Evolutionary conservation across 2,113 vertebrate species (phyloP), one percentile per base, ranked within the genome.

Genomic region (Rhineura floridana): DNA sequence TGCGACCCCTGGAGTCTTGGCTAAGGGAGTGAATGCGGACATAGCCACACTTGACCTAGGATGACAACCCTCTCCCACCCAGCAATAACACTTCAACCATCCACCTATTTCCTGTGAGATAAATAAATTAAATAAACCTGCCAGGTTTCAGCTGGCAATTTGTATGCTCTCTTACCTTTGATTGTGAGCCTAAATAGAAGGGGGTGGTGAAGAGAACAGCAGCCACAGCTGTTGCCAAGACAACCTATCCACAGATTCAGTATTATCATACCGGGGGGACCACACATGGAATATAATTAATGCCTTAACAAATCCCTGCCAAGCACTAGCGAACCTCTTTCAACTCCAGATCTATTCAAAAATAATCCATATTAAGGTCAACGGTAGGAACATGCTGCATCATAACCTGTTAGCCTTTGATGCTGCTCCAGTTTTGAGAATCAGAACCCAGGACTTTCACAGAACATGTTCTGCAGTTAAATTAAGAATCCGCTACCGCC

Each of bases 41-140:
- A n/a, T n/a, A n/a, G n/a, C n/a, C n/a, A n/a, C n/a, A n/a, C n/a
- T n/a, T n/a, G n/a, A n/a, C n/a, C n/a, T n/a, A n/a, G n/a, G n/a
- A n/a, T n/a, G n/a, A n/a, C n/a, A n/a, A n/a, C 33, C 28, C 85
- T 76, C 44, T n/a, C 48, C 5, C 62, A 23, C 46, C 59, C 6
- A 62, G 42, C 44, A 15, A 72, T 36, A 87, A 86, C n/a, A 82
- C 52, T 6, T 86, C 75, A 82, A 25, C 5, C 11, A 10, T 52
- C n/a, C 21, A 25, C 44, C 39, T n/a, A 33, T n/a, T 87, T 87
- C 67, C 69, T 44, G 50, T 19, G 7, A 63, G 50, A 73, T 62
- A 73, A 87, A 81, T 87, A 81, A 73, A 73, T 70, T 67, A 55
- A 88, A 77, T 65, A 42, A 88, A 82, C 21, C 21, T 12, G 44